Base-by-base conservation (phyloP, 2,888 invertebrate genomes). In the Hirtodrosophila cameraria region DNA sequence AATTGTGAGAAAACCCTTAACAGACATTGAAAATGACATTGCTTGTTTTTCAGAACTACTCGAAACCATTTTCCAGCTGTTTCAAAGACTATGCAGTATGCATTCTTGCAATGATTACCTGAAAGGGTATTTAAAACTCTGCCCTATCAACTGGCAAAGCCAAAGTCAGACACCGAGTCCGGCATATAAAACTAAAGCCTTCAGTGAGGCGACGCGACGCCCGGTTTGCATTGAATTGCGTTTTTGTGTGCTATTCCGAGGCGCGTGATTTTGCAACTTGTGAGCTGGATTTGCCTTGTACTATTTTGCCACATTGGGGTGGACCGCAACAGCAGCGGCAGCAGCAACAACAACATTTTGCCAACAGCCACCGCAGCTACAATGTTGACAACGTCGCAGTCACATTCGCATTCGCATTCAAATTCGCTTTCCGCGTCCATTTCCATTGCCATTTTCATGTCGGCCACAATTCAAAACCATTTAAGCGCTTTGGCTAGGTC, bases 251-350 rank as follows among this genome's bases (percentile, higher is more conserved):
- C 53, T 59, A 61, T 75, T 63, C 81, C 81, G 70, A 72, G 68
- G 82, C 82, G 82, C 81, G 85, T 81, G 81, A 81, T 81, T 81
- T 84, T 81, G 82, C 85, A 82, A 72, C 85, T 82, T 82, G 68
- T 79, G 81, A 62, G 57, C 64, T 76, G 71, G 71, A 82, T 84
- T 81, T 79, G 66, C 60, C 60, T 61, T 74, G 60, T 50, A 79
- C 82, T 74, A 76, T 79, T 78, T 82, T 81, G 50, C 25, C 30
- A 20, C 23, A 23, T 6, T 23, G 23, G 23, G 23, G 18, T 5
- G 5, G 5, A 20, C 2, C 12, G n/a, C 59, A 25, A 46, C 20
- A 38, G 27, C 23, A 31, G 35, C 53, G 3, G 58, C 72, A 67
- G 36, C 71, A 67, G 45, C 62, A 58, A 35, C 77, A 73, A 58